These are phyloP conservation scores for Drosophila funebris DNA, from an alignment of 1,140 invertebrate species.

Conservation along the genomic window DNA sequence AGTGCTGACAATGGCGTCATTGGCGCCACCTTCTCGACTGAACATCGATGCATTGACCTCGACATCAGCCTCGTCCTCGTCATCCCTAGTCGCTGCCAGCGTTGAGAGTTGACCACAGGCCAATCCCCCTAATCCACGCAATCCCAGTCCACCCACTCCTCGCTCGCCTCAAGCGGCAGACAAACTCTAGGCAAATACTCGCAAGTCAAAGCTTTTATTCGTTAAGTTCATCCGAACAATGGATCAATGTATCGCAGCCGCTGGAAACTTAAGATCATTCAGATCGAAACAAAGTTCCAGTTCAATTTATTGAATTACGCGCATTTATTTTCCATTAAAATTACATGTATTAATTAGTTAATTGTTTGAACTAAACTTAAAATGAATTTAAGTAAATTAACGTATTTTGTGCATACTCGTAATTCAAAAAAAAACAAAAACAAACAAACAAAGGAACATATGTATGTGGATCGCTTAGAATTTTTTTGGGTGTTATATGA, in stretches of 20 bases:
- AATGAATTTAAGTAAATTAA: slow-evolving; percentile 35
- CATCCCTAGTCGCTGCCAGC: slow-evolving; percentile 58
- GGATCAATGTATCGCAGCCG: slow-evolving; percentile 11
- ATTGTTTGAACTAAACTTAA: slow-evolving; percentile 56
- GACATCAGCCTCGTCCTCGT: slow-evolving; percentile 45
- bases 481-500: slow-evolving; percentile 28
- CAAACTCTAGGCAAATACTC: slow-evolving; percentile 68
- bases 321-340: slow-evolving; percentile 68
- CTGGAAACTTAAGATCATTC: neutral
- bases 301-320: slow-evolving; percentile 34
- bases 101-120: slow-evolving; percentile 63
- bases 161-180: slow-evolving; percentile 12
- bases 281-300: neutral
- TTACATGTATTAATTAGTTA: slow-evolving; percentile 45
- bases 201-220: slow-evolving; percentile 69
- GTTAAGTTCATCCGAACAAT: slow-evolving; percentile 46
- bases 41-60: slow-evolving; percentile 25
- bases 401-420: slow-evolving; percentile 44
- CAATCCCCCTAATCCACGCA: neutral
- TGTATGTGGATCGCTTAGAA: slow-evolving; percentile 18
- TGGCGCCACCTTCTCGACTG: slow-evolving; percentile 14
- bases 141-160: neutral
- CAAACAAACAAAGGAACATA: slow-evolving; percentile 1
- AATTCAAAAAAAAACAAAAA: neutral
- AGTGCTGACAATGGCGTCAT: neutral